Base-by-base conservation (phyloP, 2,113 vertebrate genomes). In the Nothobranchius kuhntae region DNA sequence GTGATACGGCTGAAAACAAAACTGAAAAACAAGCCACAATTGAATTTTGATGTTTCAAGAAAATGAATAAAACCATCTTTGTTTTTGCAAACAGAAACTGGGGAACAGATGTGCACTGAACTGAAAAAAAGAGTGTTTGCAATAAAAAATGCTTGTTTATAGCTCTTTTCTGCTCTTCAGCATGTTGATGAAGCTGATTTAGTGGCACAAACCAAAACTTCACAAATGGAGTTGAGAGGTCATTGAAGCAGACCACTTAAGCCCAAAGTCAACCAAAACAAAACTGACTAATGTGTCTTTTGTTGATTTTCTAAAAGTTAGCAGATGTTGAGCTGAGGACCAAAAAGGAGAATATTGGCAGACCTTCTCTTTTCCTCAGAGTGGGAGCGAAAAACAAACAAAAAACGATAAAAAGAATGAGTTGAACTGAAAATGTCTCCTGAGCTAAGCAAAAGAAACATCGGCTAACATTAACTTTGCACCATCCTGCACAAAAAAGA, bases 291-390 rank as follows among this genome's bases (percentile, higher is more conserved):
- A 50, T 17, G 11, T 11, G 26, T 53, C 48, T 53, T 60, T 53
- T 17, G 57, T 44, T 47, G 66, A 46, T 48, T 3, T 15, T 60
- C 56, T 24, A 44, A 40, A 40, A 8, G 38, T 40, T 40, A 40
- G 38, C 38, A 40, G 38, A 40, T 40, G 38, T 40, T 30, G 21
- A 52, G 58, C 51, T 40, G 54, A 53, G 51, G 40, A 48, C 36
- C 26, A n/a, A 62, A 30, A 71, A 62, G 51, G 58, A 55, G 59
- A 53, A 30, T 35, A 42, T 13, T 55, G 51, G 59, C 68, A 56
- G 68, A 62, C 52, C 68, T 0, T 17, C 21, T 62, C 44, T 48
- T 62, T 30, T 38, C 30, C 17, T 12, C 47, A 48, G 17, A 8
- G 52, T 15, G 30, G n/a, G 38, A 53, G 71, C 35, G 26, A 60